Conservation (phyloP, 2,797 vertebrate genomes). For the Diglossa cyanea region DNA sequence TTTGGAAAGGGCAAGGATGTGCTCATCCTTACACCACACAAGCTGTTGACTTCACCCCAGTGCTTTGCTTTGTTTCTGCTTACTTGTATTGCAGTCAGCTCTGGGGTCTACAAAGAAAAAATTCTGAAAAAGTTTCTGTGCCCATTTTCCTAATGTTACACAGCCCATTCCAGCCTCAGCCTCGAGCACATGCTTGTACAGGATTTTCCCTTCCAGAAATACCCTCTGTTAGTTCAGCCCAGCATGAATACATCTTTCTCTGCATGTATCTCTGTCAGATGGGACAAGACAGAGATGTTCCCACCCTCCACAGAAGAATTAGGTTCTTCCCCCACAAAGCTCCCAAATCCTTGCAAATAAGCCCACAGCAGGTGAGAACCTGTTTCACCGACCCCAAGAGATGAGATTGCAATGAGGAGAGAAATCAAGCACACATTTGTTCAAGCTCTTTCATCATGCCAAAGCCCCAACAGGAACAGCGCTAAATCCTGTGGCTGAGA, state of each 20-base stretch:
- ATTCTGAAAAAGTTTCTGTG: neutral
- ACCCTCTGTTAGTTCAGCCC: neutral
- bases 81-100: neutral
- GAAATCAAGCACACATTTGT: neutral
- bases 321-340: neutral
- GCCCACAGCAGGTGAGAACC: neutral
- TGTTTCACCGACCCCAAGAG: accelerated
- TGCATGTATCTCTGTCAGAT: accelerated
- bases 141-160: accelerated
- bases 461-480: accelerated
- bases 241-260: neutral
- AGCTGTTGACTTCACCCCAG: neutral
- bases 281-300: neutral
- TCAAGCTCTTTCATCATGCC: neutral
- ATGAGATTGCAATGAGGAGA: neutral
- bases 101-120: neutral
- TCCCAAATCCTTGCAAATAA: neutral
- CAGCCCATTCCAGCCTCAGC: neutral
- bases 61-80: neutral
- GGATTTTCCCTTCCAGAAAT: neutral
- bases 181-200: accelerated
- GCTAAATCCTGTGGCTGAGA: neutral
- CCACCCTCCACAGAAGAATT: neutral
- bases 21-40: neutral
- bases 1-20: neutral